Percentiles rank a stretch among this genome's conserved stretches.
Conservation (phyloP, 2,888 invertebrate species). For the Andrena flavipes region DNA sequence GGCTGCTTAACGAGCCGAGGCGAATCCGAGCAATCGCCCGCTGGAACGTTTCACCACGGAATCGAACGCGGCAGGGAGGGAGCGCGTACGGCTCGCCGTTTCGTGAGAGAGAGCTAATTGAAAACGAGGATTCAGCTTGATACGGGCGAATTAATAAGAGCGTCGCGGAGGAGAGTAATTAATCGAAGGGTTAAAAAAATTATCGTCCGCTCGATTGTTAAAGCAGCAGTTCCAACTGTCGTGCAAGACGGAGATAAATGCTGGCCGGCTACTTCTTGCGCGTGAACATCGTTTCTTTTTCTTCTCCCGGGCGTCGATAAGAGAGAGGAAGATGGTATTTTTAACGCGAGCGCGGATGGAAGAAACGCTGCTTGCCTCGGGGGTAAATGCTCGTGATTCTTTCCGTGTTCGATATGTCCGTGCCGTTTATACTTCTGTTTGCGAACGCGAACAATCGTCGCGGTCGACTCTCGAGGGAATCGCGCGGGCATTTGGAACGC, state of each 20-base stretch:
- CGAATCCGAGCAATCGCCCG: slow-evolving; percentile 30
- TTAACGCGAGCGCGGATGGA: neutral
- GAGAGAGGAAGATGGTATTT: slow-evolving; percentile 11
- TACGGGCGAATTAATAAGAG: slow-evolving; percentile 39
- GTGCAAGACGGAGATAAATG: slow-evolving; percentile 16
- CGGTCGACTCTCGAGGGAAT: neutral
- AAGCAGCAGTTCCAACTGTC: slow-evolving; percentile 15
- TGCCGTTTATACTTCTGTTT: neutral
- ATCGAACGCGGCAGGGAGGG: neutral
- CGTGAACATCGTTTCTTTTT: slow-evolving; percentile 12
- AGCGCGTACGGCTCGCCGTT: neutral
- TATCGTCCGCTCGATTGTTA: slow-evolving; percentile 49
- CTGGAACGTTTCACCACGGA: neutral
- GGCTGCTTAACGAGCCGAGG: slow-evolving; percentile 30
- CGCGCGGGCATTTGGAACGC: slow-evolving; percentile 1
- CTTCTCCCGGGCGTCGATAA: neutral
- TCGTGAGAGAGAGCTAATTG: slow-evolving; percentile 22
- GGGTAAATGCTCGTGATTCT: neutral
- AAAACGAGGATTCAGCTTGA: slow-evolving; percentile 31
- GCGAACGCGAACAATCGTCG: neutral
- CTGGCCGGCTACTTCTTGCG: neutral
- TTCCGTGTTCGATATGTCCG: slow-evolving; percentile 28
- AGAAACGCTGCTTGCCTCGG: neutral
- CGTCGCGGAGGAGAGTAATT: slow-evolving; percentile 31
- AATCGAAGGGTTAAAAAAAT: slow-evolving; percentile 53